These are phyloP conservation scores for Saguinus midas DNA, from an alignment of 2,113 vertebrate species.

Conservation along the genomic window DNA sequence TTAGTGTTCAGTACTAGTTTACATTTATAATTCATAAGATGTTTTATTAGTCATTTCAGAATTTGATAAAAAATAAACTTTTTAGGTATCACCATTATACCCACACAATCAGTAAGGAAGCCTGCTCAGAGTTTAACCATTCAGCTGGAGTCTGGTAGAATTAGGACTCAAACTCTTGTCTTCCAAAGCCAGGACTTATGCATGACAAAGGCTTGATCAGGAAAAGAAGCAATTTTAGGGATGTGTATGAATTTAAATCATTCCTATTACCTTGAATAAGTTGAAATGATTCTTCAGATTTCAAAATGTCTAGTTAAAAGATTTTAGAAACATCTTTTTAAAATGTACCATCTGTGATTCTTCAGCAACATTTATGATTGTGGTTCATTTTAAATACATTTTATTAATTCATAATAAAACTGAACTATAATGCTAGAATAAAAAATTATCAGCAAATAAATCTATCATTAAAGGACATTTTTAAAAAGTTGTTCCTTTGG, in stretches of 20 bases:
- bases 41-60: not conserved
- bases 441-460: not conserved
- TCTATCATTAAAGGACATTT: not conserved
- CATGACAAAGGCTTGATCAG: not conserved
- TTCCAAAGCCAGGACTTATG: not conserved
- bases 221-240: not conserved
- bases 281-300: not conserved
- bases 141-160: not conserved
- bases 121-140: not conserved
- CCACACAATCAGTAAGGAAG: not conserved
- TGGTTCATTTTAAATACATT: conserved; percentile 21
- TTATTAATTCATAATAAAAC: not conserved
- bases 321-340: not conserved
- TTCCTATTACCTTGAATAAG: not conserved
- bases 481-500: conserved; percentile 28
- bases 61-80: not conserved
- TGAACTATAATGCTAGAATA: not conserved
- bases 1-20: not conserved
- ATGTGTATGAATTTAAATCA: not conserved
- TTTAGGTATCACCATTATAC: not conserved
- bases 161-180: not conserved
- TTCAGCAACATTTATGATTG: not conserved
- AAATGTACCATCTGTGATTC: not conserved
- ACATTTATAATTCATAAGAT: not conserved
- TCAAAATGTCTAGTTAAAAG: not conserved